A percentile compares a stretch with the other conserved stretches of the same genome.
These are phyloP conservation scores for Enhydra lutris DNA, from an alignment of 2,113 vertebrate species.

Conservation along the genomic window DNA sequence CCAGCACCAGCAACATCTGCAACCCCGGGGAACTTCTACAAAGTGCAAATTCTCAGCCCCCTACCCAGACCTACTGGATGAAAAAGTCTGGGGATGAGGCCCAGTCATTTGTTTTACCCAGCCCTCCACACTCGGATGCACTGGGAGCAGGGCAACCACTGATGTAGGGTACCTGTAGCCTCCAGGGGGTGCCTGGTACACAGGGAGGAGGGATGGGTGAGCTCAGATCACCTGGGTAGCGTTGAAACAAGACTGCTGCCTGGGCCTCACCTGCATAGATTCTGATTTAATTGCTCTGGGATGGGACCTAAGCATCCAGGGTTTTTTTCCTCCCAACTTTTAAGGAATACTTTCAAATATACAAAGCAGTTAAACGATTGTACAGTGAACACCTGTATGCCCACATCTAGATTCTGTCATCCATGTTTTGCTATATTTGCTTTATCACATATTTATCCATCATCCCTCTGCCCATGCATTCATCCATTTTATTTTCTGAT, in stretches of 20 bases:
- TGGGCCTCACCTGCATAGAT: not conserved
- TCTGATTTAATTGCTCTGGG: not conserved
- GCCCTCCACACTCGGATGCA: not conserved
- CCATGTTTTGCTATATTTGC: not conserved
- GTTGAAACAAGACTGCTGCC: not conserved
- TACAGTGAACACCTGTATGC: not conserved
- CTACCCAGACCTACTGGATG: not conserved
- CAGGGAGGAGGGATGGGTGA: not conserved
- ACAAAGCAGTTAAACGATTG: conserved; percentile 5
- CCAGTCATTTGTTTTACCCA: not conserved
- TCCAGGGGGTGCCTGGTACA: not conserved
- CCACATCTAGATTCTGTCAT: not conserved
- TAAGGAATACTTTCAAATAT: not conserved
- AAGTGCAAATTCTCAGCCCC: not conserved
- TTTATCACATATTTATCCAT: not conserved
- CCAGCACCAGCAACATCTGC: not conserved
- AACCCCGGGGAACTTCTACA: not conserved
- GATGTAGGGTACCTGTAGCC: not conserved
- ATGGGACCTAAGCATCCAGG: not conserved
- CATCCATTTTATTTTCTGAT: conserved; percentile 52
- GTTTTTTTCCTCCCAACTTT: not conserved
- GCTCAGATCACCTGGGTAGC: not conserved
- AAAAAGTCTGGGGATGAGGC: not conserved
- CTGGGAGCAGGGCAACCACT: not conserved
- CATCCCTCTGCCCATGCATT: not conserved